phyloP scores from a whole-genome alignment of 2,797 vertebrate genomes.

The Calcarius lapponicus region DNA sequence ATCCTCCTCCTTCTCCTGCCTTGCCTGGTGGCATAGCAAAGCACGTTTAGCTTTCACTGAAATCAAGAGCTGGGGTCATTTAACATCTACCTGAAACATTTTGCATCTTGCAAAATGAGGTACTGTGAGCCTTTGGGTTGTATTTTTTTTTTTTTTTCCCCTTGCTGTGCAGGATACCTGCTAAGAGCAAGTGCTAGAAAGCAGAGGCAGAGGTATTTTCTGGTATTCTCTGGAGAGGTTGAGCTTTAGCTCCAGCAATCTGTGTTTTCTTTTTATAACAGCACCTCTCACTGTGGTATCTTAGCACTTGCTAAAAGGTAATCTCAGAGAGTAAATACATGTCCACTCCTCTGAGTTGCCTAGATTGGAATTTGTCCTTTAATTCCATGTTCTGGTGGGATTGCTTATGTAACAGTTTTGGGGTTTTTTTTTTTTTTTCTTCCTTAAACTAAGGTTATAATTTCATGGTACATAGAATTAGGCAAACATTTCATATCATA shows the following conservation, averaged over 20 bases:
- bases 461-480: constrained; percentile 37
- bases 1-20: background rate
- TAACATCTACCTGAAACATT: background rate
- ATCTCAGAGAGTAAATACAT: constrained; percentile 12
- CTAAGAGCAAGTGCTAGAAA: background rate
- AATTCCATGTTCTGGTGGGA: constrained; percentile 26
- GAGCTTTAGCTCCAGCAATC: background rate
- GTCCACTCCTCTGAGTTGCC: constrained; percentile 30
- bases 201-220: background rate
- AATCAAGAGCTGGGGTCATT: background rate
- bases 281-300: constrained; percentile 9
- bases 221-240: background rate
- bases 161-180: background rate
- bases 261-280: constrained; percentile 30
- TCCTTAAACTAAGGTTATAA: constrained; percentile 34
- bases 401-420: constrained; percentile 33
- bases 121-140: background rate
- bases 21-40: background rate
- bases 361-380: constrained; percentile 42
- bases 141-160: background rate
- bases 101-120: background rate
- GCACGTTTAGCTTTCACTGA: background rate
- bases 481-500: constrained; percentile 37
- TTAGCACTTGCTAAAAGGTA: constrained; percentile 21
- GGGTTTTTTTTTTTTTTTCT: background rate